These are phyloP conservation scores for Eupleurogrammus muticus DNA, from an alignment of 2,797 vertebrate genomes.

Conservation along the genomic window DNA sequence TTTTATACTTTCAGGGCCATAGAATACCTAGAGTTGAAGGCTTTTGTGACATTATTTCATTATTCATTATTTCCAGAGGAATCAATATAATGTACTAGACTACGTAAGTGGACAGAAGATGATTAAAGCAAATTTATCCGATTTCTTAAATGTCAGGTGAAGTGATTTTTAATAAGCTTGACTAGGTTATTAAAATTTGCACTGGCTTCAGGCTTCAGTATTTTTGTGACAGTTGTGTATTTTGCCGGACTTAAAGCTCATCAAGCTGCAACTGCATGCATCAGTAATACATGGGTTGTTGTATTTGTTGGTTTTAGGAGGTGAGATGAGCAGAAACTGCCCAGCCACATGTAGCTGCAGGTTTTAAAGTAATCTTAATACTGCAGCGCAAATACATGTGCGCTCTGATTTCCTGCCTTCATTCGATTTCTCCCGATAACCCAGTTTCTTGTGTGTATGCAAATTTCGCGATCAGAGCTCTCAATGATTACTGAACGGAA, in stretches of 20 bases:
- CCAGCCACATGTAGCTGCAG: not conserved
- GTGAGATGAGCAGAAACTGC: not conserved
- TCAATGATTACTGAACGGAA: constrained; percentile 36
- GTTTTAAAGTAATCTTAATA: constrained; percentile 1
- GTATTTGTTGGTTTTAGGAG: no score
- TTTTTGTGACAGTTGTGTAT: no score
- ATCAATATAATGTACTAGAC: not conserved
- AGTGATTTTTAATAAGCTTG: not conserved
- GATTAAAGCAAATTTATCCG: not conserved
- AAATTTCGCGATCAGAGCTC: constrained; percentile 15
- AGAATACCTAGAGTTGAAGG: not conserved
- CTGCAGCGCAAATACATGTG: not conserved
- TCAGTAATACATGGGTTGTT: not conserved
- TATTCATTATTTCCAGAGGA: not conserved
- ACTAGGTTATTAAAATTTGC: no score
- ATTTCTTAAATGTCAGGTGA: not conserved
- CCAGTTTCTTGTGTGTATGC: not conserved
- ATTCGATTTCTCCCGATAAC: not conserved
- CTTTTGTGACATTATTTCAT: not conserved
- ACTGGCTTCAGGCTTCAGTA: no score
- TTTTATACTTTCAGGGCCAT: no score
- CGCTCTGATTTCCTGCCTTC: constrained; percentile 30
- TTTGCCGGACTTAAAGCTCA: not conserved
- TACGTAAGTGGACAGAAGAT: not conserved
- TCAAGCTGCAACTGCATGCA: not conserved